Conservation (phyloP, 2,888 invertebrate species). For the Stratiomys singularior region DNA sequence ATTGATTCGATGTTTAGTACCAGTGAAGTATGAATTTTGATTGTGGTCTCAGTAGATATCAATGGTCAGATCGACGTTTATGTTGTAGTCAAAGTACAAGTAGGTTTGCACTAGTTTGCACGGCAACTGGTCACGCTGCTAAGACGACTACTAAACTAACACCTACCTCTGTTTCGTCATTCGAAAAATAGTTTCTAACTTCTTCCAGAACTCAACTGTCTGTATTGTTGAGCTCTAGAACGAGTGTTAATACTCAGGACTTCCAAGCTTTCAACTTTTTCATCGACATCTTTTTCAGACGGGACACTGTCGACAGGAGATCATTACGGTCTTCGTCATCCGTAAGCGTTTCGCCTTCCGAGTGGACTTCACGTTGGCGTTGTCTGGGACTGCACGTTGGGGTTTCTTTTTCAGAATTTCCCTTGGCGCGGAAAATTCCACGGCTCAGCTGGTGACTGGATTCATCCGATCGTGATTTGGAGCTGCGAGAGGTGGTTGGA, state of each 20-base stretch:
- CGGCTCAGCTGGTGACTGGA: slow-evolving; percentile 59
- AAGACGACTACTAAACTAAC: no score
- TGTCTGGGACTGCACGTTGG: slow-evolving; percentile 62
- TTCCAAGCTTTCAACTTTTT: slow-evolving; percentile 84
- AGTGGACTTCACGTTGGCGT: slow-evolving; percentile 74
- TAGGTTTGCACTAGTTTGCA: no score
- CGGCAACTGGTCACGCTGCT: no score
- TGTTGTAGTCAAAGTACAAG: no score
- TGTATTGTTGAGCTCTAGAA: slow-evolving; percentile 51
- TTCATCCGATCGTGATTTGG: slow-evolving; percentile 52
- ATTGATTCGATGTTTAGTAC: no score
- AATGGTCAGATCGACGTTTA: no score
- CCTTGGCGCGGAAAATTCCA: slow-evolving; percentile 69
- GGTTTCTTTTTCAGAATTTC: slow-evolving; percentile 71
- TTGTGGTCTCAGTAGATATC: no score
- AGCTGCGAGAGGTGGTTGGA: slow-evolving; percentile 67
- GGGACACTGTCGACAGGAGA: slow-evolving; percentile 76
- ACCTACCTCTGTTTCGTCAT: no score
- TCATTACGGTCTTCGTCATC: slow-evolving; percentile 74
- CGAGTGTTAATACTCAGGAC: slow-evolving; percentile 74
- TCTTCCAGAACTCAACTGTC: slow-evolving; percentile 48
- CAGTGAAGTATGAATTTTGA: no score
- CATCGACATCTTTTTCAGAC: slow-evolving; percentile 82
- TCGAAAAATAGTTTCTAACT: neutral
- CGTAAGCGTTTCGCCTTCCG: slow-evolving; percentile 76